Evolutionary conservation across 2,797 vertebrate species (phyloP).

Genomic region (Xenopus petersii): DNA sequence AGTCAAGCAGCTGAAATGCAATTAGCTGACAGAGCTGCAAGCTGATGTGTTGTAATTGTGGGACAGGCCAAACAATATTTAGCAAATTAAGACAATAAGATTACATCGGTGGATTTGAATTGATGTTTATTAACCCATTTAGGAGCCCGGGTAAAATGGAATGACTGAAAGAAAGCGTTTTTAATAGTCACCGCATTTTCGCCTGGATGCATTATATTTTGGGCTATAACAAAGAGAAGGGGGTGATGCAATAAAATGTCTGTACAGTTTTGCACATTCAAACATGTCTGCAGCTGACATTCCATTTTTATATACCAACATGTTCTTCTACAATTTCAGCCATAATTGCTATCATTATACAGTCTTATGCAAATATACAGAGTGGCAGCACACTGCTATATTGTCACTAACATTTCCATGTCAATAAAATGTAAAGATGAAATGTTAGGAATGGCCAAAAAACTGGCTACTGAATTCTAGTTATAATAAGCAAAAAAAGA

Average conservation of each 20-base stretch:
- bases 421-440: constrained; percentile 1
- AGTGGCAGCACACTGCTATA: constrained; percentile 12
- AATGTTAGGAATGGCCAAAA: too few species aligned
- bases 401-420: constrained; percentile 15
- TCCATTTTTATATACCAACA: constrained; percentile 25
- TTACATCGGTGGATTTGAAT: constrained; percentile 36
- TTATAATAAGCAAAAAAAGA: too few species aligned
- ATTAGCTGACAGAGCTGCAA: constrained; percentile 41
- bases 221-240: too few species aligned
- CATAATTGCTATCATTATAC: constrained; percentile 24
- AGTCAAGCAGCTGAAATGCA: constrained; percentile 41
- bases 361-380: constrained; percentile 15
- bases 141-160: background rate
- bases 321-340: constrained; percentile 2
- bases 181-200: too few species aligned
- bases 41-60: constrained; percentile 47
- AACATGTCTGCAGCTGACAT: constrained; percentile 20
- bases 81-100: constrained; percentile 48
- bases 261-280: background rate
- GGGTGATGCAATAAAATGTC: too few species aligned
- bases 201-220: too few species aligned
- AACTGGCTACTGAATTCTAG: too few species aligned
- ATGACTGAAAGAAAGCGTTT: background rate
- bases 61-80: constrained; percentile 46
- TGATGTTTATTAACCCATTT: constrained; percentile 35